Conservation (phyloP, 2,888 invertebrate species). For the Pantelozetes paolii region DNA sequence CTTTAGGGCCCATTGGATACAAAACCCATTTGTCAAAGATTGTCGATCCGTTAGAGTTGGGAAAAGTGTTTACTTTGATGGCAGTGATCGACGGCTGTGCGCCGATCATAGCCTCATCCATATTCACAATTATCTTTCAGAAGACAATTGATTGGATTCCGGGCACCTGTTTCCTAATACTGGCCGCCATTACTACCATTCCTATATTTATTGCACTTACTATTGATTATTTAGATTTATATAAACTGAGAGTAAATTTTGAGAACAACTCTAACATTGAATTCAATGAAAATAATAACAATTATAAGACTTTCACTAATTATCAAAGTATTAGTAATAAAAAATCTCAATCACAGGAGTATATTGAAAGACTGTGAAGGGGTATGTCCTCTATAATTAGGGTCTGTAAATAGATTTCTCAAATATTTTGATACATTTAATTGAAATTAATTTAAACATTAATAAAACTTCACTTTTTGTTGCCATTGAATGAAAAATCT, state of each 20-base stretch:
- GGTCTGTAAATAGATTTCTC: too few relatives aligned
- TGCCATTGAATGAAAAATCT: too few relatives aligned
- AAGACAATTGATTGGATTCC: conserved; percentile 7
- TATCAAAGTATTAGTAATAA: too few relatives aligned
- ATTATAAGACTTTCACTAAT: too few relatives aligned
- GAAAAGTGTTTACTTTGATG: conserved; percentile 26
- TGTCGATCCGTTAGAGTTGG: conserved; percentile 18
- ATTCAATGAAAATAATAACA: background rate
- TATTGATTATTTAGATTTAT: background rate
- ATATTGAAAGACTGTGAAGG: too few relatives aligned
- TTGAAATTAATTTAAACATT: too few relatives aligned
- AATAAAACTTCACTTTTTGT: too few relatives aligned
- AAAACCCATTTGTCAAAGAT: conserved; percentile 21
- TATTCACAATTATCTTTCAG: background rate
- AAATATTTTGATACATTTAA: too few relatives aligned
- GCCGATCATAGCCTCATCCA: background rate
- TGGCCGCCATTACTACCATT: background rate
- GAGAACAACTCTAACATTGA: too few relatives aligned
- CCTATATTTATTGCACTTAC: background rate
- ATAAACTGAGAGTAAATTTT: background rate
- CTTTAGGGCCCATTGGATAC: conserved; percentile 1
- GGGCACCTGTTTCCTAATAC: background rate
- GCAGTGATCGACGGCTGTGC: conserved; percentile 15
- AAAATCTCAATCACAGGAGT: too few relatives aligned
- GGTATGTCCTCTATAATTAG: too few relatives aligned